Percentiles rank a stretch among this genome's conserved stretches.
Evolutionary conservation across 2,113 vertebrate genomes (phyloP).

Genomic region (Xenus cinereus): DNA sequence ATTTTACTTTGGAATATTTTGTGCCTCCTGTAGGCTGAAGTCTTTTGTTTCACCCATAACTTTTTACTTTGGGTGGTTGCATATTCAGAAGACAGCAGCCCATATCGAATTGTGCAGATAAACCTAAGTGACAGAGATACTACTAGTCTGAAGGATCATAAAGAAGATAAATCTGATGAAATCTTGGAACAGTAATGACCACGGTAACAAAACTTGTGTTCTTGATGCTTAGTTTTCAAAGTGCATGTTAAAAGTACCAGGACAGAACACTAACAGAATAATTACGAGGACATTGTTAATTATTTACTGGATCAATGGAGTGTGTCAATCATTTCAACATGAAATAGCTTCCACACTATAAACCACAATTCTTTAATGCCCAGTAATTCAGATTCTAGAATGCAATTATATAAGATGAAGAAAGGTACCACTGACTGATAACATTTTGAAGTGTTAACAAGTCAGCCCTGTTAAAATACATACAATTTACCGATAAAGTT

Average conservation of each 20-base stretch:
- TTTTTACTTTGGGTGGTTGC: background rate
- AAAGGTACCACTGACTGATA: background rate
- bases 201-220: background rate
- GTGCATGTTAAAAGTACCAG: background rate
- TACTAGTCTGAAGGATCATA: background rate
- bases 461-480: background rate
- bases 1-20: background rate
- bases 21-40: background rate
- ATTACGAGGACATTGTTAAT: background rate
- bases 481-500: background rate
- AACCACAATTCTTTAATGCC: conserved; percentile 32
- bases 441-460: background rate
- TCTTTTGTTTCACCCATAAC: background rate
- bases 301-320: conserved; percentile 13
- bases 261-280: background rate
- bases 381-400: conserved; percentile 4
- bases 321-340: conserved; percentile 16
- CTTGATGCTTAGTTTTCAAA: conserved; percentile 1
- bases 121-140: background rate
- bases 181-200: background rate
- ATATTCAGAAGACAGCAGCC: background rate
- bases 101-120: background rate
- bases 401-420: background rate
- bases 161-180: background rate
- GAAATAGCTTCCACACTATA: conserved; percentile 1